A percentile compares a stretch with the other conserved stretches of the same genome.
phyloP scores from a whole-genome alignment of 1,140 invertebrate species.

The Papilio xuthus region DNA sequence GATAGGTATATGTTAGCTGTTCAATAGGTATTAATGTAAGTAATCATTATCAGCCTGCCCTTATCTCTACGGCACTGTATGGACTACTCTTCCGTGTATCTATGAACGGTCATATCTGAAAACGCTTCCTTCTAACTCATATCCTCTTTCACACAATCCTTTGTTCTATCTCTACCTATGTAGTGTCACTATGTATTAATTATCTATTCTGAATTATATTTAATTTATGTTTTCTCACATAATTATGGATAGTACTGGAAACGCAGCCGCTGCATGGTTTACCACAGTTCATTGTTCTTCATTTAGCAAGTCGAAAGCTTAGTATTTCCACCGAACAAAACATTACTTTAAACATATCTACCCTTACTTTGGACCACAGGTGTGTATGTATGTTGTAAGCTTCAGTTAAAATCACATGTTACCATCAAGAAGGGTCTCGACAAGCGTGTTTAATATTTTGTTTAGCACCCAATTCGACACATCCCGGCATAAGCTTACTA shows the following conservation, averaged over 20 bases:
- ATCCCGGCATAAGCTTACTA: constrained; percentile 54
- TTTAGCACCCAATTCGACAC: constrained; percentile 64
- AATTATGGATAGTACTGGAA: background rate
- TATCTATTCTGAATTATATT: background rate
- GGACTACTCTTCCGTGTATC: too few relatives aligned
- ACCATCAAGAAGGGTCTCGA: constrained; percentile 16
- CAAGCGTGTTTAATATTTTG: constrained; percentile 45
- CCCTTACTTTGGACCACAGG: constrained; percentile 5
- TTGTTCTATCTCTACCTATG: too few relatives aligned
- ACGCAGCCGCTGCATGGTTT: background rate
- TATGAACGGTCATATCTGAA: too few relatives aligned
- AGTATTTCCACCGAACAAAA: background rate
- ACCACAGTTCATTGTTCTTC: background rate
- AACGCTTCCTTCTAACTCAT: too few relatives aligned
- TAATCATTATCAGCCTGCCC: too few relatives aligned
- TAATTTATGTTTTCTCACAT: background rate
- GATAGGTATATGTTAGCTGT: background rate
- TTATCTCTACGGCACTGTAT: too few relatives aligned
- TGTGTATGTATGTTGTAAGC: constrained; percentile 2
- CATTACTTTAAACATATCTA: background rate
- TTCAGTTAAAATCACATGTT: constrained; percentile 5
- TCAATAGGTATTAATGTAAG: too few relatives aligned
- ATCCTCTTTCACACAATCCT: too few relatives aligned
- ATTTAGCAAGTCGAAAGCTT: background rate
- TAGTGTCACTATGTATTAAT: background rate